Evolutionary conservation across 2,797 vertebrate genomes (phyloP).

Genomic region (Peromyscus melanophrys): DNA sequence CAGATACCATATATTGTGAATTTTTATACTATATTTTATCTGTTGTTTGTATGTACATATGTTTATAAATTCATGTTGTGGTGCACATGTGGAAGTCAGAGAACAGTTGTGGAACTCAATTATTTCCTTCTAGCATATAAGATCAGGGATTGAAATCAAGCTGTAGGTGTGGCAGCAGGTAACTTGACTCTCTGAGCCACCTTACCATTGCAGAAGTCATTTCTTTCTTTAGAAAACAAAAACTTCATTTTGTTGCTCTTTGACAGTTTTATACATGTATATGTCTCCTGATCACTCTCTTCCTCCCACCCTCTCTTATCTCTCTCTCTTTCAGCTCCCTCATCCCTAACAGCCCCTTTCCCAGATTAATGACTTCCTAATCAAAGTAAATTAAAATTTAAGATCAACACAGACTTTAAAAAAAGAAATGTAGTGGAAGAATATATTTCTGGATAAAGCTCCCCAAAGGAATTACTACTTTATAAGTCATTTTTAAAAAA

Average conservation of each 20-base stretch:
- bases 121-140: no score
- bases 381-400: not conserved
- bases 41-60: not conserved
- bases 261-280: not conserved
- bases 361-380: not conserved
- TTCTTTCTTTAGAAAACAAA: not conserved
- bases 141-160: not conserved
- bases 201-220: not conserved
- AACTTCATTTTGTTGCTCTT: not conserved
- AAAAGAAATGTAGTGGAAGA: not conserved
- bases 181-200: not conserved
- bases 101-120: not conserved
- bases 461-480: not conserved
- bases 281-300: not conserved
- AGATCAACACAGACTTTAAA: not conserved
- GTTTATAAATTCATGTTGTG: not conserved
- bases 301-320: not conserved
- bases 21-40: not conserved
- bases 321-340: not conserved
- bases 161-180: not conserved
- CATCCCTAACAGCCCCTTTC: not conserved
- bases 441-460: not conserved
- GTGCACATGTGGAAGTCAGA: not conserved
- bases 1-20: not conserved
- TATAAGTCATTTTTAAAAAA: constrained; percentile 26